Evolutionary conservation across 2,888 invertebrate genomes (phyloP), one percentile per base, ranked within the genome.

Genomic region (Nipponacmea schrenckii): DNA sequence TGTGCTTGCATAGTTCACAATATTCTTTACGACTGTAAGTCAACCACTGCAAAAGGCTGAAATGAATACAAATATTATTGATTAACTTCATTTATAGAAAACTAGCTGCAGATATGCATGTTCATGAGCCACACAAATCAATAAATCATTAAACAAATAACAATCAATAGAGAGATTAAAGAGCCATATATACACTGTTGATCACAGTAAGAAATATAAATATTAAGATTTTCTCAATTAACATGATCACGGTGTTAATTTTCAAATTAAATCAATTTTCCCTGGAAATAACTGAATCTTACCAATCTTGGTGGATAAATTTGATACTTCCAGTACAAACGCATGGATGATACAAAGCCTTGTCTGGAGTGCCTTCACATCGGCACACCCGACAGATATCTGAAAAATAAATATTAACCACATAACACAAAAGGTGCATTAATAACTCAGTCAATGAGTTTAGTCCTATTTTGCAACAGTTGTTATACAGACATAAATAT

Each of bases 311-410:
- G 90, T 98, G 98, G 74, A 98, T 98, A 92, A 95, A 99, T 91
- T 98, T 98, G 83, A 99, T 99, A 83, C 97, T 97, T 69, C 99
- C 99, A 39, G 98, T 98, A 89, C 99, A 99, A 70, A 98, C 96
- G 90, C 98, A 99, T 0, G 99, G 99, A 90, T 99, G 97, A 89
- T 96, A 98, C 14, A 99, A 91, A 0, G 97, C 97, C 79, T 97
- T 93, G 85, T 98, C 98, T 17, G 94, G 91, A 64, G 94, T 91
- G 64, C 95, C 97, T 90, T 98, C 98, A 79, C 96, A 97, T 78
- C 98, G 93, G 90, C 98, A 98, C 84, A 99, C 98, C 86, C 98
- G 94, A 91, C 98, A 99, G 86, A 99, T 98, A 90, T 97, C 86
- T 86, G 82, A 45, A 80, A 79, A 74, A 31, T 45, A 68, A 65